phyloP scores from a whole-genome alignment of 1,140 invertebrate genomes.

The Drosophila kepulauana region DNA sequence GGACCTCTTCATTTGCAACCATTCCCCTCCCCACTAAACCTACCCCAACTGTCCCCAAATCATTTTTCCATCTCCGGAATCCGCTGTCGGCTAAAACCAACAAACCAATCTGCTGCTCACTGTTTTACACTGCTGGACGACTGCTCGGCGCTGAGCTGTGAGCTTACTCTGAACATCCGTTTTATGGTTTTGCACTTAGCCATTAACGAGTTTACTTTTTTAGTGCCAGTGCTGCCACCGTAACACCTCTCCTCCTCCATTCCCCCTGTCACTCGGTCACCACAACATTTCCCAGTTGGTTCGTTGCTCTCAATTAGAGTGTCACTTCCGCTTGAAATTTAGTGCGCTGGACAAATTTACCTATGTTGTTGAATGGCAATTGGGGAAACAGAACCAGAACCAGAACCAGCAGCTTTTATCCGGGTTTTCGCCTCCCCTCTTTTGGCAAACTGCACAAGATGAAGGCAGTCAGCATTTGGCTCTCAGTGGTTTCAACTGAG shows the following conservation, averaged over 20 bases:
- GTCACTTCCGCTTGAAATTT: conserved; percentile 48
- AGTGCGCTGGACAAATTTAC: conserved; percentile 68
- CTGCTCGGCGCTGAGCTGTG: conserved; percentile 9
- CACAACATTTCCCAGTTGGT: conserved; percentile 56
- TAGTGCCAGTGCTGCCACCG: conserved; percentile 39
- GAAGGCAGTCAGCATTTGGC: background rate
- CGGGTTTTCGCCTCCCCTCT: background rate
- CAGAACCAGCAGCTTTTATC: background rate
- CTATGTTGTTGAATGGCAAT: conserved; percentile 49
- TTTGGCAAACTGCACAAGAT: conserved; percentile 3
- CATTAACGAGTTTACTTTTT: conserved; percentile 76
- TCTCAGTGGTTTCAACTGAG: background rate
- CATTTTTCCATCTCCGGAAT: conserved; percentile 28
- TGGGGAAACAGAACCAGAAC: background rate
- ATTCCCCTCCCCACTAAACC: background rate
- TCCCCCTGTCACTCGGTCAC: background rate
- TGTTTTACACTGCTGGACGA: background rate
- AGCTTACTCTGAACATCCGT: conserved; percentile 39
- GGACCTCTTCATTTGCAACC: background rate
- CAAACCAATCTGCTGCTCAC: conserved; percentile 29
- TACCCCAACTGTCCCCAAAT: conserved; percentile 10
- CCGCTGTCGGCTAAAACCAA: conserved; percentile 31
- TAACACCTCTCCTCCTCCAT: background rate
- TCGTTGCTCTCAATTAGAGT: conserved; percentile 51
- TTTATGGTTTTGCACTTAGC: conserved; percentile 75